phyloP scores from a whole-genome alignment of 2,113 vertebrate genomes.

The Uropsilus gracilis region DNA sequence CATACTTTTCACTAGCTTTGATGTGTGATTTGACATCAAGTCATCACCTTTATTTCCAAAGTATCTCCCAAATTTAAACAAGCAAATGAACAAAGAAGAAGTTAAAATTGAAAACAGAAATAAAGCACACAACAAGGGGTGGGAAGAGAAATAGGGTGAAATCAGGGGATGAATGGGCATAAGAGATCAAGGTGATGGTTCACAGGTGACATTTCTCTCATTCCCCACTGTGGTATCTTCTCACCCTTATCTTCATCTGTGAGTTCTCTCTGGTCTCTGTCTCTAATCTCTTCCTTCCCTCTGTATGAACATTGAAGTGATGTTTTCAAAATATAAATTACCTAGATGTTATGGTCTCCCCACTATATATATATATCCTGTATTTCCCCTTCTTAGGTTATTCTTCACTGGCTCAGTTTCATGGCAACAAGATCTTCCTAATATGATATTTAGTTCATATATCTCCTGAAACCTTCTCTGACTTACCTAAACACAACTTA shows the following conservation, averaged over 20 bases:
- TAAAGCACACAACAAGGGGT: too few relatives aligned
- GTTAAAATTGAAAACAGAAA: too few relatives aligned
- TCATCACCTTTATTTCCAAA: not conserved
- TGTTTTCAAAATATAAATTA: not conserved
- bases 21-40: not conserved
- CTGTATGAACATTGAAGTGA: not conserved
- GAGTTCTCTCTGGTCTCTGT: not conserved
- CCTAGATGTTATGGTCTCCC: not conserved
- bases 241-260: not conserved
- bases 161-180: too few relatives aligned
- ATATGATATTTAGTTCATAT: not conserved
- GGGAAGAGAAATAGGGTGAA: too few relatives aligned
- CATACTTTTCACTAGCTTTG: not conserved
- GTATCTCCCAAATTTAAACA: not conserved
- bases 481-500: not conserved
- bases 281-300: not conserved
- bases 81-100: too few relatives aligned
- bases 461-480: not conserved
- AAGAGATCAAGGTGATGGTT: too few relatives aligned
- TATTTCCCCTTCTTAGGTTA: not conserved
- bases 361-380: not conserved
- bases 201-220: not conserved
- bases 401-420: not conserved
- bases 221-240: not conserved
- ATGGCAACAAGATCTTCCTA: not conserved